These are phyloP conservation scores for Plodia interpunctella DNA, from an alignment of 1,140 invertebrate species.

Conservation along the genomic window DNA sequence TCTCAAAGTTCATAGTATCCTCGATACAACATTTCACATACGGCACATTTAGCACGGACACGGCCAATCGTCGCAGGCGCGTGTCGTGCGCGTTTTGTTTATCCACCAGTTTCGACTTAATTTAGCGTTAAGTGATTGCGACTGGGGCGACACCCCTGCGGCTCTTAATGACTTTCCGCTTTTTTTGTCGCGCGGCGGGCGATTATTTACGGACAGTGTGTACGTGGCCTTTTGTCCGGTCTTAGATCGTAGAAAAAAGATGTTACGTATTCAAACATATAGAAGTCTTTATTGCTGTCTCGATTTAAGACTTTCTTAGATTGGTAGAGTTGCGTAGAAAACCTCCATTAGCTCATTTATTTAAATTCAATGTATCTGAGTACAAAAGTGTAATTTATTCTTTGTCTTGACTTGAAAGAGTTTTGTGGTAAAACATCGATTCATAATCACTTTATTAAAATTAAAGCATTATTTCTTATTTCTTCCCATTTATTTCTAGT, in stretches of 20 bases:
- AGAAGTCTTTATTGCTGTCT: no score
- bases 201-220: conserved; percentile 52
- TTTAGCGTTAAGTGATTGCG: conserved; percentile 62
- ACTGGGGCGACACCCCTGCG: conserved; percentile 47
- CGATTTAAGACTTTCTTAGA: no score
- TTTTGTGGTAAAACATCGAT: no score
- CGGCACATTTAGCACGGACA: conserved; percentile 62
- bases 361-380: no score
- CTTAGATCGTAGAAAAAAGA: background rate
- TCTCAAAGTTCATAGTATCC: conserved; percentile 28
- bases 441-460: no score
- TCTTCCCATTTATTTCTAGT: no score
- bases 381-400: no score
- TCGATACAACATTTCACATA: conserved; percentile 41
- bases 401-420: no score
- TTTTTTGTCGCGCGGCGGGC: conserved; percentile 54
- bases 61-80: conserved; percentile 38
- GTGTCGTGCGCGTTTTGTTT: conserved; percentile 63
- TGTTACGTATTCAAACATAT: no score
- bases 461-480: no score
- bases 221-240: conserved; percentile 50
- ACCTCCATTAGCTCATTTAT: no score
- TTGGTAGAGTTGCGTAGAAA: no score
- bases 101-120: conserved; percentile 59
- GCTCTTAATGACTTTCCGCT: conserved; percentile 47